Evolutionary conservation across 2,888 invertebrate genomes (phyloP).

Genomic region (Lasioglossum marginatum): DNA sequence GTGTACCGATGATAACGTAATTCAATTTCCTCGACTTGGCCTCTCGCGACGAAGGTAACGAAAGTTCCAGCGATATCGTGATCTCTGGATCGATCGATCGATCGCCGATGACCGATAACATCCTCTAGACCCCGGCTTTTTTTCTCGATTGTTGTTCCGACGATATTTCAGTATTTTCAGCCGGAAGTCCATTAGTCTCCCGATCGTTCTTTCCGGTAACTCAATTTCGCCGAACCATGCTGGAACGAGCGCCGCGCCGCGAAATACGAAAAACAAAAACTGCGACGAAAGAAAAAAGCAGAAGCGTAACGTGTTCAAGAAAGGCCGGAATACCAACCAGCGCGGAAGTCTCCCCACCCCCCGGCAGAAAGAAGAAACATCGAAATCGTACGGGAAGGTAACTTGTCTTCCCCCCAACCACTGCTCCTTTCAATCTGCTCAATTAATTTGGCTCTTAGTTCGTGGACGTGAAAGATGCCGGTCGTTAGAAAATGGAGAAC

Average conservation of each 20-base stretch:
- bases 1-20: slow-evolving; percentile 67
- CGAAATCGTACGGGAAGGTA: slow-evolving; percentile 18
- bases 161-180: slow-evolving; percentile 34
- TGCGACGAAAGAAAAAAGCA: slow-evolving; percentile 18
- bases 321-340: slow-evolving; percentile 25
- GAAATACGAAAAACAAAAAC: slow-evolving; percentile 22
- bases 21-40: slow-evolving; percentile 64
- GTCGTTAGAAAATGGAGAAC: slow-evolving; percentile 64
- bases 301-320: neutral
- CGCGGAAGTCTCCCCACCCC: slow-evolving; percentile 19
- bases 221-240: slow-evolving; percentile 63
- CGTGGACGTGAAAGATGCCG: slow-evolving; percentile 57
- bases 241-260: slow-evolving; percentile 30
- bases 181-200: slow-evolving; percentile 69
- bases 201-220: slow-evolving; percentile 70
- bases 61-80: slow-evolving; percentile 56
- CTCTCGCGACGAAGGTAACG: slow-evolving; percentile 38
- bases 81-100: slow-evolving; percentile 29
- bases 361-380: slow-evolving; percentile 17
- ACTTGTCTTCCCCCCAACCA: slow-evolving; percentile 10
- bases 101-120: slow-evolving; percentile 65
- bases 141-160: neutral
- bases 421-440: slow-evolving; percentile 51
- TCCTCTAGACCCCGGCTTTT: slow-evolving; percentile 41
- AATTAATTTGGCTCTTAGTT: slow-evolving; percentile 66